phyloP scores from a whole-genome alignment of 1,140 invertebrate genomes.

The Pseudomyrmex pallidus region DNA sequence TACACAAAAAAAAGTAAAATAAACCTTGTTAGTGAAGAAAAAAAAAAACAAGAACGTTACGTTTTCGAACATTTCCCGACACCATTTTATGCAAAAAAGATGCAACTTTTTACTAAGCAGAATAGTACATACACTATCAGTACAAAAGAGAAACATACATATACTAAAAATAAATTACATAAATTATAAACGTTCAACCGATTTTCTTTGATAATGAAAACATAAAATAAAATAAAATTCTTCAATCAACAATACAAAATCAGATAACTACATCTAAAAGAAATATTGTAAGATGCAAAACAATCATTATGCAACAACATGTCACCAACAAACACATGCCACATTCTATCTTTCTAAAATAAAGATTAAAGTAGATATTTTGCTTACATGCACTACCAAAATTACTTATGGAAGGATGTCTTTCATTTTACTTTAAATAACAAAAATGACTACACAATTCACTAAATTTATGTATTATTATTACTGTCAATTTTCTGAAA shows the following conservation, averaged over 20 bases:
- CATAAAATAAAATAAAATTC: constrained; percentile 2
- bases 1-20: constrained; percentile 80
- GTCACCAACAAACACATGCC: constrained; percentile 62
- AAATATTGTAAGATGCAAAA: constrained; percentile 1
- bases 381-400: constrained; percentile 58
- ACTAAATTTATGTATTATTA: not conserved
- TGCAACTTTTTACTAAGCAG: constrained; percentile 38
- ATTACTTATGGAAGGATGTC: constrained; percentile 49
- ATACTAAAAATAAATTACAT: not conserved
- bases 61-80: constrained; percentile 56
- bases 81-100: constrained; percentile 61
- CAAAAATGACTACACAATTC: not conserved
- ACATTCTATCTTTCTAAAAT: constrained; percentile 1
- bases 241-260: not conserved
- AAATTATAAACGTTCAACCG: not conserved
- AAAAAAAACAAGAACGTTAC: constrained; percentile 63
- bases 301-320: constrained; percentile 25
- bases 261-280: constrained; percentile 9
- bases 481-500: not conserved
- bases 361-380: constrained; percentile 6
- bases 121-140: constrained; percentile 19
- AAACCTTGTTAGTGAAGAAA: constrained; percentile 79
- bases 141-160: not conserved
- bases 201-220: not conserved
- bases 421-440: constrained; percentile 53